Base-by-base conservation (phyloP, 1,140 invertebrate genomes). In the Heliothis subflexa region DNA sequence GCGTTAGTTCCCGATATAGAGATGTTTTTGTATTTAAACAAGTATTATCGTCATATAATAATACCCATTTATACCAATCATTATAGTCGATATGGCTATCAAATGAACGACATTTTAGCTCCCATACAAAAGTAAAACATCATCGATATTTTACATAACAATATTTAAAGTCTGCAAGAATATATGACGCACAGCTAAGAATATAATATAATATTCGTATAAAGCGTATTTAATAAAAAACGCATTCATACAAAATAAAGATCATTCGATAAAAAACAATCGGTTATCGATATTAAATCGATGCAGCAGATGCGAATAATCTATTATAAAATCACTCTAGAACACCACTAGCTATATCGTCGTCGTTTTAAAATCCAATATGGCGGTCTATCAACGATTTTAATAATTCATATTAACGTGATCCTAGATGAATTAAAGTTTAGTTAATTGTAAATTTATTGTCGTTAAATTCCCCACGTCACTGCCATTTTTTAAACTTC, bases 361-460 rank as follows among this genome's bases (percentile, higher is more conserved):
- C 21, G 28, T 40, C 33, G 40, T 45, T 66, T 45, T 25, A 49
- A 47, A 66, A 21, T 62, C 59, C 18, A 68, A 52, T 14, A 68
- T 68, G 18, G 18, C 64, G 64, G 64, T 49, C 14, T n/a, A 13
- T 49, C 64, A 68, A 68, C 64, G 64, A 68, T 68, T 68, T 50
- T 68, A 68, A 16, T 21, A 66, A 13, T n/a, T 62, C 33, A 45
- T 18, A 47, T 49, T 66, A 16, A 28, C 12, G 18, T 66, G 21
- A 50, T 50, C 12, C 3, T 68, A 62, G 59, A n/a, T 5, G 5
- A 61, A 28, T 5, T 50, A 50, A 49, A 45, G 16, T 68, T 68
- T 50, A 68, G 64, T 68, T 64, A 40, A 45, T 40, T 18, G 10
- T 68, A 25, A 49, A 18, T 45, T 45, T 16, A 64, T 64, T 21